These are phyloP conservation scores for Meteorus cinctellus DNA, from an alignment of 2,888 invertebrate genomes.

Conservation along the genomic window DNA sequence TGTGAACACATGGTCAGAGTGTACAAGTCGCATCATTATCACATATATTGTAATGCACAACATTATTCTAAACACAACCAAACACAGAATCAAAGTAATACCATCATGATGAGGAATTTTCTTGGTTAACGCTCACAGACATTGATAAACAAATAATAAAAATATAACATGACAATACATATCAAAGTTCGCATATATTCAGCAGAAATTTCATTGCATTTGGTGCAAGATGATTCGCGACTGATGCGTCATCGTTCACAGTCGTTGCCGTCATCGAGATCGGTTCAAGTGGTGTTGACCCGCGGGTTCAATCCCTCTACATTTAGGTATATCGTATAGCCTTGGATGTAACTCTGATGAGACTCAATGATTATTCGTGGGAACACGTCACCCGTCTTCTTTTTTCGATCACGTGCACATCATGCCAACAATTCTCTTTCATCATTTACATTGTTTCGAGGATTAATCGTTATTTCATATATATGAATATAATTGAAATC, in stretches of 20 bases:
- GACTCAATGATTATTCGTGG: conserved; percentile 61
- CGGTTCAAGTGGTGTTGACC: conserved; percentile 72
- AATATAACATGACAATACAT: neutral
- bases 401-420: conserved; percentile 19
- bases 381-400: conserved; percentile 57
- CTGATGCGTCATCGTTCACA: conserved; percentile 65
- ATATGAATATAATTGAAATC: neutral
- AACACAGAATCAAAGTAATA: neutral
- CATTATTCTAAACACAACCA: neutral
- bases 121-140: no score
- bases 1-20: conserved; percentile 8
- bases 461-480: neutral
- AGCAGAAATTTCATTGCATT: neutral
- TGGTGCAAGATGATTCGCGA: conserved; percentile 66
- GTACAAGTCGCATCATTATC: conserved; percentile 6
- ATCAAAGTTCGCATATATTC: neutral
- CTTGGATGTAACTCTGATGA: conserved; percentile 32
- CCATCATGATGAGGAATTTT: conserved; percentile 17
- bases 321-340: conserved; percentile 16
- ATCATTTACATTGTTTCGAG: neutral
- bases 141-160: neutral
- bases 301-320: conserved; percentile 40
- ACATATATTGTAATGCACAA: neutral
- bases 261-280: conserved; percentile 66
- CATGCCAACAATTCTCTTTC: conserved; percentile 11